phyloP scores from a whole-genome alignment of 2,797 vertebrate species.

The Lepidocolaptes lacrymiger region DNA sequence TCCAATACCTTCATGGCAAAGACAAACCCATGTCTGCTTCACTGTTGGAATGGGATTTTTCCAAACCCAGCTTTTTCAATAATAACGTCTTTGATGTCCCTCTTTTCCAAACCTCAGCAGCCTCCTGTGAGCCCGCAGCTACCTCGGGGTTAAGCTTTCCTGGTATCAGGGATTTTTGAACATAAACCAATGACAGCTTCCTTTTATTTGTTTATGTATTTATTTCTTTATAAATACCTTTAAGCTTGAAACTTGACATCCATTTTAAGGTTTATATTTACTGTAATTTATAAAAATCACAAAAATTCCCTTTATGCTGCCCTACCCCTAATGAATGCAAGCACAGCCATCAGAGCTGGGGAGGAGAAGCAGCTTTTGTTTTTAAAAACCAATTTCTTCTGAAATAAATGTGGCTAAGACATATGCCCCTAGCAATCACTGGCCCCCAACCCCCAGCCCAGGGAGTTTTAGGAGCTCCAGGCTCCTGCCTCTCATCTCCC shows the following conservation, averaged over 20 bases:
- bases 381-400: neutral
- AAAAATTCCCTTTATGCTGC: neutral
- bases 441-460: neutral
- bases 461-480: neutral
- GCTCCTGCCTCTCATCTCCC: no score
- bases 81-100: neutral
- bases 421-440: neutral
- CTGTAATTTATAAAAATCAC: neutral
- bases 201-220: neutral
- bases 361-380: neutral
- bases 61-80: neutral
- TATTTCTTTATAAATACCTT: neutral
- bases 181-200: fast-evolving
- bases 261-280: neutral
- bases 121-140: neutral
- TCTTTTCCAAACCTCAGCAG: neutral
- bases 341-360: neutral
- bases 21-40: neutral
- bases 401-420: neutral
- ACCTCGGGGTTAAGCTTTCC: neutral
- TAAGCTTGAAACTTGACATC: neutral
- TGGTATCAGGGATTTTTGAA: neutral
- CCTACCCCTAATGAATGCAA: neutral
- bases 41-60: neutral
- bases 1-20: neutral